Conservation (phyloP, 1,140 invertebrate species). For the Temnothorax nylanderi region DNA sequence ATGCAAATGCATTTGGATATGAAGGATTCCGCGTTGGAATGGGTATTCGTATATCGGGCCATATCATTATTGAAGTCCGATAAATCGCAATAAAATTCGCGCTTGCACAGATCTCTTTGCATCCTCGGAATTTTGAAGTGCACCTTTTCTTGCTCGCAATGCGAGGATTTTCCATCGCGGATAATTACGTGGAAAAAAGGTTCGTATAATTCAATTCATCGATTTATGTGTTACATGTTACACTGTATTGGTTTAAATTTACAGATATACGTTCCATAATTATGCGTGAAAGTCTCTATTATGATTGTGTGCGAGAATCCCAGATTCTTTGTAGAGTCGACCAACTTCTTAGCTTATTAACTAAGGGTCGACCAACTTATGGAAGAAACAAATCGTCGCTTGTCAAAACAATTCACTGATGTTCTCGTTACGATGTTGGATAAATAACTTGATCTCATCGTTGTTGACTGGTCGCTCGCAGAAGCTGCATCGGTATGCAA, state of each 20-base stretch:
- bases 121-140: background rate
- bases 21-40: slow-evolving; percentile 21
- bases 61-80: slow-evolving; percentile 11
- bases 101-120: background rate
- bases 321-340: background rate
- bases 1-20: slow-evolving; percentile 55
- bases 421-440: slow-evolving; percentile 8
- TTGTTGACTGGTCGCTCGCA: background rate
- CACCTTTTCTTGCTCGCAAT: background rate
- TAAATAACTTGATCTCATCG: background rate
- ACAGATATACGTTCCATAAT: background rate
- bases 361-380: background rate
- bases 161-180: background rate
- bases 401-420: background rate
- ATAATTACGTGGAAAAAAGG: background rate
- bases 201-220: background rate
- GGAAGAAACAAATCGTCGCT: slow-evolving; percentile 10
- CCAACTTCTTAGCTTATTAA: background rate
- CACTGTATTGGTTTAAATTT: background rate
- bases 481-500: background rate
- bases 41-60: background rate
- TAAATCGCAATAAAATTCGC: slow-evolving; percentile 17
- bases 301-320: background rate
- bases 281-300: background rate
- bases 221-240: background rate